These are phyloP conservation scores for Strigops habroptila DNA, from an alignment of 2,113 vertebrate species.

Conservation along the genomic window DNA sequence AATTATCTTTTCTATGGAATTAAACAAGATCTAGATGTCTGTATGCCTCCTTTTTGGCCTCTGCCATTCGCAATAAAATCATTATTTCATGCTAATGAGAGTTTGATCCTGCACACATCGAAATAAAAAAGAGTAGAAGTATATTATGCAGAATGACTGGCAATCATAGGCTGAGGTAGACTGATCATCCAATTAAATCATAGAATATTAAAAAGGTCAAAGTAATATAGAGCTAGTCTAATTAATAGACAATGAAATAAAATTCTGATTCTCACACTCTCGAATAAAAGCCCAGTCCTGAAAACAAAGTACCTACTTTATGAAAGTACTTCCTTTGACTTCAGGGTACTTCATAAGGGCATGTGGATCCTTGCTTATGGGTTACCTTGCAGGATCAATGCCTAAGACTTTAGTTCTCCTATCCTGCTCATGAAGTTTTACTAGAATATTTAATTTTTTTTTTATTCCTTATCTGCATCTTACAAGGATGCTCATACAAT, in stretches of 20 bases:
- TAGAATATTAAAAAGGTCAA: conserved; percentile 82
- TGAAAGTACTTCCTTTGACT: conserved; percentile 14
- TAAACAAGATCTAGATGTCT: neutral
- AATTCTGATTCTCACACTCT: conserved; percentile 68
- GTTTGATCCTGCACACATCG: neutral
- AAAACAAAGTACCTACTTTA: conserved; percentile 46
- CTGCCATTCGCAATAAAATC: neutral
- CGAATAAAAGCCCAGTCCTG: conserved; percentile 9
- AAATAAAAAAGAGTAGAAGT: conserved; percentile 21
- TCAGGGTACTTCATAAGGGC: neutral
- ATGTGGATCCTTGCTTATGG: neutral
- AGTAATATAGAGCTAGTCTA: conserved; percentile 75
- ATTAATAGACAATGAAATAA: conserved; percentile 77
- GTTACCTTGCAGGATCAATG: neutral
- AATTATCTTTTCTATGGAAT: neutral
- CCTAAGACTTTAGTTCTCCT: neutral
- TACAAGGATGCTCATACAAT: neutral
- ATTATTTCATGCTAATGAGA: neutral
- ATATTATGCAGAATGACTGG: conserved; percentile 70
- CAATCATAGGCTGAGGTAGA: conserved; percentile 61
- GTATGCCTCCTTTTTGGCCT: neutral
- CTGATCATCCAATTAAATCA: conserved; percentile 76
- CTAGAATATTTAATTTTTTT: neutral
- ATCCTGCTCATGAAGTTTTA: neutral
- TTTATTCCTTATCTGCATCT: neutral